These are phyloP conservation scores for Leptinotarsa peninsularis DNA, from an alignment of 2,888 invertebrate species.

Conservation along the genomic window DNA sequence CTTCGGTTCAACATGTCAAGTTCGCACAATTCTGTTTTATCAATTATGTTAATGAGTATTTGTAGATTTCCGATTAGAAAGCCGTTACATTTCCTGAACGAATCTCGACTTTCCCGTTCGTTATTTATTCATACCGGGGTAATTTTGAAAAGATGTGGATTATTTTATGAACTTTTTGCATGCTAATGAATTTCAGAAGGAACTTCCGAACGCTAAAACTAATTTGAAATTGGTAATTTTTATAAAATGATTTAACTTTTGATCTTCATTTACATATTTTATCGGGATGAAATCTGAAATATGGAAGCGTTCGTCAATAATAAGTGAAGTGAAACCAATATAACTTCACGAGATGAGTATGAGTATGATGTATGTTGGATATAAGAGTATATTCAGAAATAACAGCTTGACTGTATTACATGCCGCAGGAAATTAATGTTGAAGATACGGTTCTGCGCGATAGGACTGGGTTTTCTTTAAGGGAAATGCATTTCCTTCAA, in stretches of 20 bases:
- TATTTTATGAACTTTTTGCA: slow-evolving; percentile 46
- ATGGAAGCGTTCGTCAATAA: background rate
- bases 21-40: no score
- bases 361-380: no score
- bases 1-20: no score
- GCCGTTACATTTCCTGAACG: background rate
- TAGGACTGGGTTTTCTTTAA: no score
- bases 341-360: no score
- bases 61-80: background rate
- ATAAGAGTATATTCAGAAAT: no score
- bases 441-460: no score
- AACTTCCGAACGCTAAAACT: slow-evolving; percentile 42
- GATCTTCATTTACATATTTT: slow-evolving; percentile 49
- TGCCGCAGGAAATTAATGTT: no score
- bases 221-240: slow-evolving; percentile 47
- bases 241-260: slow-evolving; percentile 46
- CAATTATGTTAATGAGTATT: background rate
- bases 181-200: slow-evolving; percentile 42
- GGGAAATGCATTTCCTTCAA: no score
- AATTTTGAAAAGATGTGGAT: slow-evolving; percentile 45
- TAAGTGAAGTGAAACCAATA: no score
- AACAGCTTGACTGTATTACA: no score
- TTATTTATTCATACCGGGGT: slow-evolving; percentile 45
- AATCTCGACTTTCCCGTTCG: slow-evolving; percentile 15
- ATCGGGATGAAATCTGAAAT: slow-evolving; percentile 13